Evolutionary conservation across 64 coral and sea anemone genomes (phyloP).

Genomic region (Porites australiensis): DNA sequence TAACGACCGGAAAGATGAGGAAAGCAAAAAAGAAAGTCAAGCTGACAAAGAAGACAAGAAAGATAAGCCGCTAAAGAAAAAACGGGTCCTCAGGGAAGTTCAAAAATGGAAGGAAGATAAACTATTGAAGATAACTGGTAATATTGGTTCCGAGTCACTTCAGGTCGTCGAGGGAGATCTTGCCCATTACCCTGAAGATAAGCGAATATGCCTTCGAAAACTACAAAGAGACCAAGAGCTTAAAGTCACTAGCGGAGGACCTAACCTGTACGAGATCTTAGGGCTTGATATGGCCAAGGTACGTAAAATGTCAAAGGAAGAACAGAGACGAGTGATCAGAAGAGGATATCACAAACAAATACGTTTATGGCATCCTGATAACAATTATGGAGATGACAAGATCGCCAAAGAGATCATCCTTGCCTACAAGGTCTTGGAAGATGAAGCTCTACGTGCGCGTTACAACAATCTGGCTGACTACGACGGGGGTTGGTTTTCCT

Average conservation of each 20-base stretch:
- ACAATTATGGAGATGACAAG: slow-evolving; percentile 54
- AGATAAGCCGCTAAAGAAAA: slow-evolving; percentile 13
- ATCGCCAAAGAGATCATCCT: slow-evolving; percentile 60
- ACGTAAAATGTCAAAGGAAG: slow-evolving; percentile 34
- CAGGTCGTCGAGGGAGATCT: slow-evolving; percentile 11
- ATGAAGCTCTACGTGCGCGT: slow-evolving; percentile 26
- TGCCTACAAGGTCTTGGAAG: slow-evolving; percentile 45
- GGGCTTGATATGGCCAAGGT: slow-evolving; percentile 56
- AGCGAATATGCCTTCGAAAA: slow-evolving; percentile 62
- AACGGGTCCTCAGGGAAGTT: background rate
- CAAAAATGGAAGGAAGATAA: slow-evolving; percentile 35
- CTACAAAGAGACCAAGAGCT: slow-evolving; percentile 56
- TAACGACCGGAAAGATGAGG: background rate
- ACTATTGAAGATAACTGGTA: slow-evolving; percentile 17
- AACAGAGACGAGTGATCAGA: slow-evolving; percentile 25
- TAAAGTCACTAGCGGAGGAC: background rate
- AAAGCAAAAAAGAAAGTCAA: background rate
- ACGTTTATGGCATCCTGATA: slow-evolving; percentile 71
- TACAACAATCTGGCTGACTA: slow-evolving; percentile 66
- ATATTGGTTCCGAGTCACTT: background rate
- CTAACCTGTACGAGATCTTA: slow-evolving; percentile 66
- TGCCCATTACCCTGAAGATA: slow-evolving; percentile 33
- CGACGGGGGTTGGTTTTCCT: slow-evolving; percentile 58
- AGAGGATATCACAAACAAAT: slow-evolving; percentile 51
- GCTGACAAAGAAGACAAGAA: background rate